phyloP scores from a whole-genome alignment of 2,888 invertebrate species.

The Gnatocerus cornutus region DNA sequence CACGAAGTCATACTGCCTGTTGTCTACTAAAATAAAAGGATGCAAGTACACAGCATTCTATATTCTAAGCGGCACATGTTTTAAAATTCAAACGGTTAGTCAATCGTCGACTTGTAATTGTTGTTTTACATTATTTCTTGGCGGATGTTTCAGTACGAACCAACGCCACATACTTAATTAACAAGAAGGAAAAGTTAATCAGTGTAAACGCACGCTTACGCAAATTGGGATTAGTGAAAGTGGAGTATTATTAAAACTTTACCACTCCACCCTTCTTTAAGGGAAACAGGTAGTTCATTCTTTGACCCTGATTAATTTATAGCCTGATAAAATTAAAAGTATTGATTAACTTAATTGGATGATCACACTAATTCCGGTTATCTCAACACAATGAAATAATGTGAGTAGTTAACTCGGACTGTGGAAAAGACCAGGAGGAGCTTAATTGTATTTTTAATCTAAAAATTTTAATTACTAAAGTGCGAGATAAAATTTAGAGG shows the following conservation, averaged over 20 bases:
- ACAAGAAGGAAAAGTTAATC: constrained; percentile 1
- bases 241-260: not conserved
- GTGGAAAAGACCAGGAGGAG: too few relatives aligned
- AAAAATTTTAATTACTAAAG: too few relatives aligned
- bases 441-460: too few relatives aligned
- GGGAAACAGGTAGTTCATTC: too few relatives aligned
- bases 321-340: too few relatives aligned
- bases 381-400: constrained; percentile 12
- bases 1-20: constrained; percentile 15
- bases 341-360: too few relatives aligned
- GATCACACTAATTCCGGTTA: not conserved
- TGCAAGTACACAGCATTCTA: constrained; percentile 5
- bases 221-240: constrained; percentile 1
- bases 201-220: constrained; percentile 1
- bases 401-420: not conserved
- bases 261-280: too few relatives aligned
- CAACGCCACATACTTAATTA: constrained; percentile 13
- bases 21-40: constrained; percentile 44
- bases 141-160: constrained; percentile 23
- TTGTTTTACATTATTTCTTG: constrained; percentile 18
- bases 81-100: constrained; percentile 36
- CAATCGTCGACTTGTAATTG: constrained; percentile 27
- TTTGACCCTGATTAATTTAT: too few relatives aligned
- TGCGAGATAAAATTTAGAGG: too few relatives aligned
- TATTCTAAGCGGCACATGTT: constrained; percentile 19